Conservation (phyloP, 1,140 invertebrate species). For the Pristionchus pacificus region DNA sequence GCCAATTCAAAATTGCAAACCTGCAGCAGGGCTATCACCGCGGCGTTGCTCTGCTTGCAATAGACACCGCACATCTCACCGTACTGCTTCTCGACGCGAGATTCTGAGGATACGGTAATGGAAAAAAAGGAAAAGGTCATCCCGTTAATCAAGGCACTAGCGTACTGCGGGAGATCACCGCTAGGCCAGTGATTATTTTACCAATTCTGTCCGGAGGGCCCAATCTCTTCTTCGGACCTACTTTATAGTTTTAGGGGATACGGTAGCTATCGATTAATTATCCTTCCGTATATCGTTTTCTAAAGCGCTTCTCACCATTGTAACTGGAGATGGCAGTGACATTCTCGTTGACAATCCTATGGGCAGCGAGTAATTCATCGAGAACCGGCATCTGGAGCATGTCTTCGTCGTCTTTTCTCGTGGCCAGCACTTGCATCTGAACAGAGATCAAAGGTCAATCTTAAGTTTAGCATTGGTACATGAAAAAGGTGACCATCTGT, state of each 20-base stretch:
- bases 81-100: constrained; percentile 19
- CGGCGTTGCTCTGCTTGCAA: constrained; percentile 53
- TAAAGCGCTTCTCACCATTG: too few species aligned
- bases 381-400: constrained; percentile 40
- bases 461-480: neutral
- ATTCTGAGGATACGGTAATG: neutral
- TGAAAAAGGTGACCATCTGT: neutral
- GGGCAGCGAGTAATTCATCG: constrained; percentile 38
- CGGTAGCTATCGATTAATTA: too few species aligned
- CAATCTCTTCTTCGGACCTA: too few species aligned
- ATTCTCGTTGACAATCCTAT: constrained; percentile 17
- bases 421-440: constrained; percentile 53
- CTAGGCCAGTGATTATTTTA: too few species aligned
- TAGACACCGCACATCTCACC: constrained; percentile 48
- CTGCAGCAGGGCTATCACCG: constrained; percentile 47
- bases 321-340: neutral
- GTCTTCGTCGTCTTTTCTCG: constrained; percentile 46
- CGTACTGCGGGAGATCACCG: too few species aligned
- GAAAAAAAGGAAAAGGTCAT: too few species aligned
- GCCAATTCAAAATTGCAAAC: too few species aligned
- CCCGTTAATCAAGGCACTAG: too few species aligned
- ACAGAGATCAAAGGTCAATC: constrained; percentile 27
- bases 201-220: too few species aligned
- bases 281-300: too few species aligned
- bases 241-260: too few species aligned